Base-by-base conservation (phyloP, 2,888 invertebrate species). In the Acrobasis suavella region DNA sequence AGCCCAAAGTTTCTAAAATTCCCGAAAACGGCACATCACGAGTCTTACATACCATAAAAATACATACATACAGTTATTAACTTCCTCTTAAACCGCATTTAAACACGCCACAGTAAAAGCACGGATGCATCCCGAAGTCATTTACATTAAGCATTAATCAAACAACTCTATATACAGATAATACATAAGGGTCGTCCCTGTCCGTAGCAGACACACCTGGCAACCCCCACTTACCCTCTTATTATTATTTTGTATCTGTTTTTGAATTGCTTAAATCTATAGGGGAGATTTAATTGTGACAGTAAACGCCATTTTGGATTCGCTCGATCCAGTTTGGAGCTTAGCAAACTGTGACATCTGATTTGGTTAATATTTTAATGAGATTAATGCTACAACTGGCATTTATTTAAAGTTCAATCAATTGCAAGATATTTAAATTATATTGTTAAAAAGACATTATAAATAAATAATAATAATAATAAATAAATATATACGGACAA, bases 231-330 rank as follows among this genome's bases (percentile, higher is more conserved):
- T 80, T 76, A 74, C 82, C 81, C 79, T 82, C 83, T 82, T 90
- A 91, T 91, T 91, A 91, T 91, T 91, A 91, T 86, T 87, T 89
- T 89, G 91, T 92, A 90, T 92, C 91, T 92, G 90, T 91, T 91
- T 89, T 83, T 91, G 90, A 91, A 90, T 89, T 82, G 83, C 76
- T 83, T 84, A 82, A 86, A 84, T 85, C 83, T 82, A 83, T 82
- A 78, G 88, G 91, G 91, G 89, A 87, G 83, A 49, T 85, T 86
- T 90, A 91, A 91, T 91, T 89, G 90, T 88, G 73, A 80, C 77
- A 79, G 79, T 83, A 86, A 87, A 85, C 90, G 91, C 89, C 88
- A 90, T 91, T 86, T 92, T 91, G 88, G 78, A 87, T 84, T 76
- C 81, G 76, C 75, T 76, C 77, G 82, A 86, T 83, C 86, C 83